phyloP scores from a whole-genome alignment of 64 coral and sea anemone species.

The Montipora sp. region DNA sequence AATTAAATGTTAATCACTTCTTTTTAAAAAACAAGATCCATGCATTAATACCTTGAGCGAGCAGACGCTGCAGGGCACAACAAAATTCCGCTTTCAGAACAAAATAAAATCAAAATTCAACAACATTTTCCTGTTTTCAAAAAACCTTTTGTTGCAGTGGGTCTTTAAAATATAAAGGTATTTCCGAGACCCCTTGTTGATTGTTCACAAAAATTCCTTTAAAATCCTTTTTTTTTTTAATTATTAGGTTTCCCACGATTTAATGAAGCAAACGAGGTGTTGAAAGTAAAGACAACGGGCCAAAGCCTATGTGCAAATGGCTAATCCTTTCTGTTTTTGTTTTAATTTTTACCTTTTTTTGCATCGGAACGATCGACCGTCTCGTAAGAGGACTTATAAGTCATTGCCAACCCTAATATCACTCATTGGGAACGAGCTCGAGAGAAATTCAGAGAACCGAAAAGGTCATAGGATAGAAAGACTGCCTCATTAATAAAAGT shows the following conservation, averaged over 20 bases:
- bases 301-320: too few relatives aligned
- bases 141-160: background rate
- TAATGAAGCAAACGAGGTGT: background rate
- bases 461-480: too few relatives aligned
- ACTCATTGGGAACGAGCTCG: too few relatives aligned
- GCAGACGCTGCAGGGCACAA: background rate
- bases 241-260: background rate
- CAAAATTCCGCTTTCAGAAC: constrained; percentile 35
- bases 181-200: background rate
- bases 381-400: too few relatives aligned
- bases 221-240: background rate
- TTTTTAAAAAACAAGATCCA: background rate
- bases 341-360: too few relatives aligned
- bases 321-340: too few relatives aligned
- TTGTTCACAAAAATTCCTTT: background rate
- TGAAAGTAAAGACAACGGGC: background rate
- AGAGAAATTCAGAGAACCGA: too few relatives aligned
- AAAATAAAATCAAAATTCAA: background rate
- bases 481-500: background rate
- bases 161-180: background rate
- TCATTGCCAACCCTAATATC: too few relatives aligned
- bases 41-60: background rate
- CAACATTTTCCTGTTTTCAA: constrained; percentile 22
- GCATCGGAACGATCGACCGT: too few relatives aligned
- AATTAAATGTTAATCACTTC: background rate